Evolutionary conservation across 1,140 invertebrate species (phyloP).

Genomic region (Lepidurus couesii): DNA sequence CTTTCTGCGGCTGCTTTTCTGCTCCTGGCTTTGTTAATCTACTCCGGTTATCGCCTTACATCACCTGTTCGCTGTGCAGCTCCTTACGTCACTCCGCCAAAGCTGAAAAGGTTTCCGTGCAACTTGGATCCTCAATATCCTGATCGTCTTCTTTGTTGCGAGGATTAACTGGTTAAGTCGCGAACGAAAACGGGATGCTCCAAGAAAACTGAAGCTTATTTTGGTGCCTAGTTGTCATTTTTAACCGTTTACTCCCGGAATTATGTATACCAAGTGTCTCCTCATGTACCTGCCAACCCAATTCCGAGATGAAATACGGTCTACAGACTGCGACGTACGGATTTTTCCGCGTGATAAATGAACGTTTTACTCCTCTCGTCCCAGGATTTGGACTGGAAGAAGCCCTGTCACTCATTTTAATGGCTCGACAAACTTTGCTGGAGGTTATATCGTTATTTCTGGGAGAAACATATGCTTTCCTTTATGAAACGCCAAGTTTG

Average conservation of each 20-base stretch:
- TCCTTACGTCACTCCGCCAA: no score
- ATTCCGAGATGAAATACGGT: not conserved
- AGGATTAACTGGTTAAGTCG: no score
- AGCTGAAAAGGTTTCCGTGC: no score
- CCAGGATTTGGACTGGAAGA: not conserved
- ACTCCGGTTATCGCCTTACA: no score
- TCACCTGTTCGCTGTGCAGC: no score
- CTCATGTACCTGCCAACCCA: not conserved
- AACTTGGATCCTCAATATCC: no score
- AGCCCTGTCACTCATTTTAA: not conserved
- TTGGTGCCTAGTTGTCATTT: not conserved
- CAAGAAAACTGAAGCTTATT: not conserved
- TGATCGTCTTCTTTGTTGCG: no score
- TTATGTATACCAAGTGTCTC: slow-evolving; percentile 16
- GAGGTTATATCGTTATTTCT: not conserved
- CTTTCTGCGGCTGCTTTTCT: no score
- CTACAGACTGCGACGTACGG: not conserved
- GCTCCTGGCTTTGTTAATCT: no score
- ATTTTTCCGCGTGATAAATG: not conserved
- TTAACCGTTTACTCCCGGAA: not conserved
- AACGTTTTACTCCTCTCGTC: not conserved
- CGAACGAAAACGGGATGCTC: not conserved
- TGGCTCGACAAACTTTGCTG: not conserved
- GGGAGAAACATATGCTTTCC: not conserved
- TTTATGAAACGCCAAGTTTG: not conserved